Evolutionary conservation across 2,888 invertebrate genomes (phyloP), one percentile per base, ranked within the genome.

Genomic region (Limnephilus lunatus): DNA sequence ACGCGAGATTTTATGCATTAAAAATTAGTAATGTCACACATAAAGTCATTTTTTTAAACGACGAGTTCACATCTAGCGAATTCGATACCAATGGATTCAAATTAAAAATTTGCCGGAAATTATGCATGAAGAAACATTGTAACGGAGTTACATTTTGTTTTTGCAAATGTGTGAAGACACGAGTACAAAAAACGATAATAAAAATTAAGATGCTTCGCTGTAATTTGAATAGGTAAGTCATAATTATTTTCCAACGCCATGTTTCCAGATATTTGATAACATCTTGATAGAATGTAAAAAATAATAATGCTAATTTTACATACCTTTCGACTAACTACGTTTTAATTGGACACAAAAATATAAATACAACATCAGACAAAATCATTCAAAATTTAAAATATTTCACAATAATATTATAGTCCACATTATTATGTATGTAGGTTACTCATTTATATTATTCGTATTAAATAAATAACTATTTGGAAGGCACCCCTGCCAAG

Each of bases 81-180:
- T 68, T 9, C 25, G n/a, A 25, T 25, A 68, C 68, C 68, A n/a
- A 68, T n/a, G 68, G 68, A n/a, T 25, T 25, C 9, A 68, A 68
- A 68, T 68, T 68, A 68, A 68, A 68, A 68, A 68, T 68, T 68
- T 2, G 68, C 25, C 68, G 68, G 68, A 68, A 7, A 68, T 68
- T 68, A 68, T 68, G 68, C 68, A 68, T n/a, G 68, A 68, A 25
- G 68, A 7, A 68, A 68, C 68, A 68, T 68, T 25, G 25, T 68
- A 68, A 68, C 68, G 68, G 68, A 25, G 5, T 68, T 68, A n/a
- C 68, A 68, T 68, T 68, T 68, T 68, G 68, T n/a, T 25, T 68
- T 68, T 68, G 68, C 68, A 68, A 68, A 68, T 68, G 68, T 68
- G 68, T 68, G 68, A 68, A 68, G 68, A 68, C 68, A 68, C 68